Percentiles rank a stretch among this genome's conserved stretches.
phyloP scores from a whole-genome alignment of 2,797 vertebrate genomes.

The Platalea minor region DNA sequence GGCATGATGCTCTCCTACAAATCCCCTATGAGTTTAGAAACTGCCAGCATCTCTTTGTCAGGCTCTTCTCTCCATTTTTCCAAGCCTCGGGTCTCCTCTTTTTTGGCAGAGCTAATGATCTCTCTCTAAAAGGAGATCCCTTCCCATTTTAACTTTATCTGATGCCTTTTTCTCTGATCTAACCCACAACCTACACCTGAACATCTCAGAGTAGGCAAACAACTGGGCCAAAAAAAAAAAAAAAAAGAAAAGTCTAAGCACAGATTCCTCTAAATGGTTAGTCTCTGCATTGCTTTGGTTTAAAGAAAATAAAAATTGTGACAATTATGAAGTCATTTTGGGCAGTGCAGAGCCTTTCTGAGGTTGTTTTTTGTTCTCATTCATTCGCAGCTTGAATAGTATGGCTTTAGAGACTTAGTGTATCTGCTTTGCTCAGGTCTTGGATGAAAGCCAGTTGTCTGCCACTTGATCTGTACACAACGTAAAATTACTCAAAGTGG shows the following conservation, averaged over 20 bases:
- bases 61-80: neutral
- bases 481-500: neutral
- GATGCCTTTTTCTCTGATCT: neutral
- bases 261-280: neutral
- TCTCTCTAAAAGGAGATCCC: neutral
- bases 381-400: slow-evolving; percentile 27
- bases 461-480: neutral
- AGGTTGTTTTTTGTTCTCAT: slow-evolving; percentile 23
- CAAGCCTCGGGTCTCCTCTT: neutral
- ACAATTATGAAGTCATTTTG: slow-evolving; percentile 11
- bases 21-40: neutral
- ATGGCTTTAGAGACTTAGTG: slow-evolving; percentile 46
- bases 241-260: neutral
- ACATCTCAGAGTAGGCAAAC: neutral
- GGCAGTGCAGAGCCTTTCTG: neutral
- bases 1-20: neutral
- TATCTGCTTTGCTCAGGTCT: slow-evolving; percentile 42
- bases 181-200: neutral
- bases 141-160: neutral
- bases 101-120: neutral
- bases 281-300: neutral
- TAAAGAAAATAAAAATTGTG: neutral
- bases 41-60: neutral
- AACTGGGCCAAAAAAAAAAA: neutral
- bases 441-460: slow-evolving; percentile 30